A percentile compares a stretch with the other conserved stretches of the same genome.
These are phyloP conservation scores for Macroramphosus scolopax DNA, from an alignment of 2,797 vertebrate genomes.

Conservation along the genomic window DNA sequence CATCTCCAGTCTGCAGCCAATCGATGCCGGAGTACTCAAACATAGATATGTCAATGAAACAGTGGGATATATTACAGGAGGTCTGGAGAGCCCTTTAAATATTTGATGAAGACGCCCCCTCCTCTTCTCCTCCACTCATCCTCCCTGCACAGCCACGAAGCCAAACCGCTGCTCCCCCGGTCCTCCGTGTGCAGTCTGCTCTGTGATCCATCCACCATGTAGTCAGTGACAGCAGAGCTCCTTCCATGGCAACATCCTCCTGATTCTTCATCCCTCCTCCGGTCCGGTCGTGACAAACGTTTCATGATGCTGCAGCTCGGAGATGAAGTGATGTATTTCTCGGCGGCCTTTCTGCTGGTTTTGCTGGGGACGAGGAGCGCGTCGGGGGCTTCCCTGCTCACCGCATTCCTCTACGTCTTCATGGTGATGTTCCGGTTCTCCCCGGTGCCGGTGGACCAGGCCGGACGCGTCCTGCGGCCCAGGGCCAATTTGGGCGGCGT, in stretches of 20 bases:
- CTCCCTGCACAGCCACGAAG: too few relatives aligned
- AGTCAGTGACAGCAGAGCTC: conserved; percentile 6
- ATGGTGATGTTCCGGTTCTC: conserved; percentile 82
- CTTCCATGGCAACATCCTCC: conserved; percentile 5
- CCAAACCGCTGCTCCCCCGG: too few relatives aligned
- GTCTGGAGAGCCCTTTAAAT: too few relatives aligned
- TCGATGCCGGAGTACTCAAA: too few relatives aligned
- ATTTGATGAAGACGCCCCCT: too few relatives aligned
- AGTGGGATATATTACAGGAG: too few relatives aligned
- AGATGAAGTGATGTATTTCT: conserved; percentile 74
- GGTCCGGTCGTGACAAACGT: background rate
- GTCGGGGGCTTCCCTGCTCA: conserved; percentile 72
- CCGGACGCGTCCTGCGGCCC: conserved; percentile 80
- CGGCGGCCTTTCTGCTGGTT: conserved; percentile 70
- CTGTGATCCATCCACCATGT: conserved; percentile 21
- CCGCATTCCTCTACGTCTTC: conserved; percentile 78
- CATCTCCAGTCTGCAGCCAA: too few relatives aligned
- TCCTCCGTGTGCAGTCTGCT: background rate
- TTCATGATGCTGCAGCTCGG: conserved; percentile 80
- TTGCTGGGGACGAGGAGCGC: conserved; percentile 79
- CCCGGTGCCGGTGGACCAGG: conserved; percentile 74
- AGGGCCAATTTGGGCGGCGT: conserved; percentile 48
- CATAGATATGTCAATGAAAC: too few relatives aligned
- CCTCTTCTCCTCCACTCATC: too few relatives aligned
- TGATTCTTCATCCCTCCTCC: background rate